Percentiles rank a stretch among this genome's conserved stretches.
Evolutionary conservation across 2,113 vertebrate genomes (phyloP).

Genomic region (Colossoma macropomum): DNA sequence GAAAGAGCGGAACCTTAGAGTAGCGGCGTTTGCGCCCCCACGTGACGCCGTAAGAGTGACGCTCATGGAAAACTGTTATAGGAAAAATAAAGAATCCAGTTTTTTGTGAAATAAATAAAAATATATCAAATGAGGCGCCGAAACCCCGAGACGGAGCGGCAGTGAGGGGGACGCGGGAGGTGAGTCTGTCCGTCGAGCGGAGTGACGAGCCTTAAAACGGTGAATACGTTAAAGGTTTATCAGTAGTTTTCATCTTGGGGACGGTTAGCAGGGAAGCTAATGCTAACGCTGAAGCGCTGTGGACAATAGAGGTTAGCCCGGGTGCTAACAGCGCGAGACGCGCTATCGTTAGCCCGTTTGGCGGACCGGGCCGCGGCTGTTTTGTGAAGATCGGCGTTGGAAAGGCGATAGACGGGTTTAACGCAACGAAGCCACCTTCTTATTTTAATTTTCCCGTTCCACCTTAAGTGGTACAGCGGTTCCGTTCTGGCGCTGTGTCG

Average conservation of each 20-base stretch:
- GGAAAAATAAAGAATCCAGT: slow-evolving; percentile 64
- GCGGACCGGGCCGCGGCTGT: neutral
- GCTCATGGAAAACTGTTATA: slow-evolving; percentile 68
- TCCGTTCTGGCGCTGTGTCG: no score
- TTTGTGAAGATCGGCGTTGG: no score
- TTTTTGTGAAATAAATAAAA: slow-evolving; percentile 22
- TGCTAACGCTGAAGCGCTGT: slow-evolving; percentile 25
- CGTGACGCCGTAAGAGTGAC: slow-evolving; percentile 60
- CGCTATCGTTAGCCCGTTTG: neutral
- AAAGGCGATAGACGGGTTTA: no score
- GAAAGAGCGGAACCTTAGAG: slow-evolving; percentile 55
- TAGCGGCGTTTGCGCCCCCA: slow-evolving; percentile 32
- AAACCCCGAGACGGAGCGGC: neutral
- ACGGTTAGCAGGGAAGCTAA: slow-evolving; percentile 34
- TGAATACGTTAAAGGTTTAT: neutral
- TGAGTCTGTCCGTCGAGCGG: slow-evolving; percentile 52
- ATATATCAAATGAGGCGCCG: slow-evolving; percentile 28
- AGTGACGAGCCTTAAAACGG: neutral
- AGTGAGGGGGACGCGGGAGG: slow-evolving; percentile 56
- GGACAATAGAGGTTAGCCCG: slow-evolving; percentile 57
- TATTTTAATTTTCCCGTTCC: no score
- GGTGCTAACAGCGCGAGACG: neutral
- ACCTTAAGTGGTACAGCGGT: no score
- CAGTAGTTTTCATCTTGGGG: neutral
- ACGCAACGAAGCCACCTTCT: no score